Percentiles rank a stretch among this genome's conserved stretches.
Evolutionary conservation across 1,140 invertebrate genomes (phyloP).

Genomic region (Musca vetustissima): DNA sequence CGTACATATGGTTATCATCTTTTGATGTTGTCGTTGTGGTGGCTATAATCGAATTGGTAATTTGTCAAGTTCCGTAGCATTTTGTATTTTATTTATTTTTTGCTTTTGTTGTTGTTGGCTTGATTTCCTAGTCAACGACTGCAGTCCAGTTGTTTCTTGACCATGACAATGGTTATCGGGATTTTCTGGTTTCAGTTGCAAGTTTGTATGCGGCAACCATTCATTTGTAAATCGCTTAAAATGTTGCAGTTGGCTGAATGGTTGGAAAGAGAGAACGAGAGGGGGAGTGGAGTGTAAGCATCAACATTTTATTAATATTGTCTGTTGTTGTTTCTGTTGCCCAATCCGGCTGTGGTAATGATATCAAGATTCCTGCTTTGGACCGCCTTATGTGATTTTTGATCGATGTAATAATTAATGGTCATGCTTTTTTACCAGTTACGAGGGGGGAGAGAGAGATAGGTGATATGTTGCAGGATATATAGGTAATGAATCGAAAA

Average conservation of each 20-base stretch:
- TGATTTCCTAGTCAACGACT: not conserved
- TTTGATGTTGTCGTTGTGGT: not conserved
- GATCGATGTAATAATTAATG: constrained; percentile 13
- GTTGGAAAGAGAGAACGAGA: too few relatives aligned
- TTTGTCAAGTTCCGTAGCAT: constrained; percentile 13
- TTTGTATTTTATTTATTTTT: not conserved
- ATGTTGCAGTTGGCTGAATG: not conserved
- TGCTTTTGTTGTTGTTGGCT: not conserved
- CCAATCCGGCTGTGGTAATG: not conserved
- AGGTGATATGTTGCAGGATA: too few relatives aligned
- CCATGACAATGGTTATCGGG: constrained; percentile 7
- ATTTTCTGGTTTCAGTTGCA: not conserved
- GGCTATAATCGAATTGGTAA: constrained; percentile 9
- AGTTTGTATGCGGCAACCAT: not conserved
- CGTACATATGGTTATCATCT: too few relatives aligned
- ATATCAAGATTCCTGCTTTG: not conserved
- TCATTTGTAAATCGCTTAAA: not conserved
- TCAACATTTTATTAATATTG: not conserved
- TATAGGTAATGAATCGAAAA: too few relatives aligned
- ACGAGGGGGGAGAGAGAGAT: too few relatives aligned
- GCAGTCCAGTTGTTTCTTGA: not conserved
- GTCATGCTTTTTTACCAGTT: not conserved
- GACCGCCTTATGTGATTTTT: constrained; percentile 2
- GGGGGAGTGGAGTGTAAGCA: too few relatives aligned
- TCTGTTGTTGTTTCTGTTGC: not conserved